Evolutionary conservation across 2,113 vertebrate genomes (phyloP).

Genomic region (Anguilla rostrata): DNA sequence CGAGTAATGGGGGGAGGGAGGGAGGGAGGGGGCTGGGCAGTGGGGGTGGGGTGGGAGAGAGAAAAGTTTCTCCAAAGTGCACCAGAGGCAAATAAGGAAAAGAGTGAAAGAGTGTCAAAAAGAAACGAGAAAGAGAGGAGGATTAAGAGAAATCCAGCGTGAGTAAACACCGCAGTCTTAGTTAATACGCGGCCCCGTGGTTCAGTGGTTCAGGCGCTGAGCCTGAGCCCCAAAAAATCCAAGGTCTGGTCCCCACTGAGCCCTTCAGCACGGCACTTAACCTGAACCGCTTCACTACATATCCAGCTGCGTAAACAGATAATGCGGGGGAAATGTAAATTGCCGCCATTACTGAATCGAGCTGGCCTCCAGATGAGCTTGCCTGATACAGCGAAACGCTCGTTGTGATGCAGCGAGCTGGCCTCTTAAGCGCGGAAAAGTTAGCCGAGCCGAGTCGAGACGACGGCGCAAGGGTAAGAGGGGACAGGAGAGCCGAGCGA

Average conservation of each 20-base stretch:
- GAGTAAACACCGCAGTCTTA: not conserved
- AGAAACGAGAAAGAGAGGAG: not conserved
- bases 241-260: not conserved
- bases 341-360: not conserved
- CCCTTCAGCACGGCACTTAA: not conserved
- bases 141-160: not conserved
- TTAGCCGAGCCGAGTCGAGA: not conserved
- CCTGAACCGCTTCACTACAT: not conserved
- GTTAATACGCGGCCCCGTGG: not conserved
- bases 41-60: not conserved
- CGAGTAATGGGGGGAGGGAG: not conserved
- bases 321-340: not conserved
- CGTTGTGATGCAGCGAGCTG: not conserved
- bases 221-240: not conserved
- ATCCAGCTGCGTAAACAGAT: not conserved
- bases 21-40: too few relatives aligned
- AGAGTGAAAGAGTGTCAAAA: not conserved
- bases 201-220: not conserved
- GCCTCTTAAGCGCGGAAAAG: not conserved
- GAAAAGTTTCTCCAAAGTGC: not conserved
- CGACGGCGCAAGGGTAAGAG: not conserved
- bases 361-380: not conserved
- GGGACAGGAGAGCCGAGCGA: not conserved
- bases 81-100: slow-evolving; percentile 6
- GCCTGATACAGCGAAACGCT: not conserved